Conservation (phyloP, 2,888 invertebrate species). For the Erebia ligea region DNA sequence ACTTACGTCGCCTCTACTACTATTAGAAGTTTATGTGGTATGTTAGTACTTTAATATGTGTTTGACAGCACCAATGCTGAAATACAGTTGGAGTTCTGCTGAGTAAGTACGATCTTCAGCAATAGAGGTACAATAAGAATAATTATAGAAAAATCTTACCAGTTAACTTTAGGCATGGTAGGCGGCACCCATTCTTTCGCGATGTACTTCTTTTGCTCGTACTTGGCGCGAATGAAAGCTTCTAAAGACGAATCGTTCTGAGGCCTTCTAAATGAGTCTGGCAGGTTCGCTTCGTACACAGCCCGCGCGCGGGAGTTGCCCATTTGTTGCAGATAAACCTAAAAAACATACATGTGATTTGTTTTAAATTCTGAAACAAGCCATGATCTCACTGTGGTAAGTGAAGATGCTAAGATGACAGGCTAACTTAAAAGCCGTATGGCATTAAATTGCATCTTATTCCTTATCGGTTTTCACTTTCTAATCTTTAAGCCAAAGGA, state of each 20-base stretch:
- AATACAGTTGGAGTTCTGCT: no score
- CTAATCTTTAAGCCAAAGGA: no score
- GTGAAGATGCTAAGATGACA: no score
- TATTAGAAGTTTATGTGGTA: neutral
- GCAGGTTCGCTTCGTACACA: slow-evolving; percentile 98
- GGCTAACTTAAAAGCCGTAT: no score
- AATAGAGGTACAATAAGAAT: neutral
- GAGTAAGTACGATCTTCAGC: no score
- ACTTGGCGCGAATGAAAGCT: slow-evolving; percentile 98
- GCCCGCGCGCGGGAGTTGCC: slow-evolving; percentile 98
- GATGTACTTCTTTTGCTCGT: slow-evolving; percentile 99
- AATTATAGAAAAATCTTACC: slow-evolving; percentile 60
- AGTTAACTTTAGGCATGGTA: slow-evolving; percentile 91
- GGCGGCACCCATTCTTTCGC: slow-evolving; percentile 99
- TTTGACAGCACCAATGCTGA: neutral
- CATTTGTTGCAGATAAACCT: slow-evolving; percentile 95
- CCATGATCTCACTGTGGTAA: neutral
- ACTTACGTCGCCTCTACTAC: neutral
- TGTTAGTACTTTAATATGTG: neutral
- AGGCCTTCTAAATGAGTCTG: slow-evolving; percentile 97
- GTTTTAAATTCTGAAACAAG: neutral
- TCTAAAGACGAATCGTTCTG: slow-evolving; percentile 97
- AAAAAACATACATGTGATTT: slow-evolving; percentile 26
- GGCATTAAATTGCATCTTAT: no score
- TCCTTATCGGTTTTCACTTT: no score